A percentile compares a stretch with the other conserved stretches of the same genome.
These are phyloP conservation scores for Plebejus argus DNA, from an alignment of 2,888 invertebrate species.

Conservation along the genomic window DNA sequence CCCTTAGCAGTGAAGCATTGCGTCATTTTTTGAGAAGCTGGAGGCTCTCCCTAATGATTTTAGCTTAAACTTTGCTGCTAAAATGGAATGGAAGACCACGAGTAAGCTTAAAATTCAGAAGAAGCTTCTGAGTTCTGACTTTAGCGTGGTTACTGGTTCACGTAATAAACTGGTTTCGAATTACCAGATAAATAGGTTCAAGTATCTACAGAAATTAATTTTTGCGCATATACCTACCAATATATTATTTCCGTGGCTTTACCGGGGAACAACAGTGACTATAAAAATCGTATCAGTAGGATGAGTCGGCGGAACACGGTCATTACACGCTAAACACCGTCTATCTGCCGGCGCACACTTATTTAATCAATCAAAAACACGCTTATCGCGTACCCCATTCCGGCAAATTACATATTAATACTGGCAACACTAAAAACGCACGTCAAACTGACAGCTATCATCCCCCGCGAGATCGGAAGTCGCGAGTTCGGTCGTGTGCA, in stretches of 20 bases:
- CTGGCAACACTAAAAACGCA: conserved; percentile 66
- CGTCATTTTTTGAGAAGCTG: too few relatives aligned
- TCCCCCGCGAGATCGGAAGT: conserved; percentile 67
- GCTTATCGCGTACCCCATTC: conserved; percentile 69
- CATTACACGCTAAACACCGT: conserved; percentile 62
- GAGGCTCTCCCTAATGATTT: too few relatives aligned
- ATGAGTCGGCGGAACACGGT: conserved; percentile 44
- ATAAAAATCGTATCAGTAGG: conserved; percentile 38
- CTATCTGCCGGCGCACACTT: conserved; percentile 72
- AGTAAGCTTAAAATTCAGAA: too few relatives aligned
- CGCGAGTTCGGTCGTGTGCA: conserved; percentile 69
- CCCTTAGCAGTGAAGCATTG: too few relatives aligned
- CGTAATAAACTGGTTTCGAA: too few relatives aligned
- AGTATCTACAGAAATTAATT: background rate
- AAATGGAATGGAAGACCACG: too few relatives aligned
- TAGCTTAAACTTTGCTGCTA: too few relatives aligned
- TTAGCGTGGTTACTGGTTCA: too few relatives aligned
- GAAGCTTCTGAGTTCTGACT: too few relatives aligned
- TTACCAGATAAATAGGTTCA: background rate
- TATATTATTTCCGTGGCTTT: background rate
- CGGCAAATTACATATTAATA: conserved; percentile 78
- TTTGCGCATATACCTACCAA: background rate
- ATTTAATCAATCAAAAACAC: conserved; percentile 74
- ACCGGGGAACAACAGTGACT: background rate
- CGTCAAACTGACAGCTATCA: conserved; percentile 62